phyloP scores from a whole-genome alignment of 2,113 vertebrate species.

The Phodopus roborovskii region DNA sequence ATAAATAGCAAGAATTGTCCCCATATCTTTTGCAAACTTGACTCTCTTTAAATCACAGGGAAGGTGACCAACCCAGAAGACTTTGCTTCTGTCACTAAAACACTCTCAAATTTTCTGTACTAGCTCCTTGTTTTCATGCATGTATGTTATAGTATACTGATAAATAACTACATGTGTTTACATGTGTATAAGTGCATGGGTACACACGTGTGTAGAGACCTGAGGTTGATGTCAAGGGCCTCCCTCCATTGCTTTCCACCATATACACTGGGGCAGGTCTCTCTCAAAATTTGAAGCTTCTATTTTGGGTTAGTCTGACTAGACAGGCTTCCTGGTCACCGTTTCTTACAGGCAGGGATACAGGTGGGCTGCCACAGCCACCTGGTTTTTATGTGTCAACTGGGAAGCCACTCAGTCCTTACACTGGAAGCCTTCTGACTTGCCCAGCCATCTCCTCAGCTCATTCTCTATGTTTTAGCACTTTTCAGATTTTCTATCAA shows the following conservation, averaged over 20 bases:
- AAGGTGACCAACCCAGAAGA: background rate
- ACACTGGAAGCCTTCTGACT: background rate
- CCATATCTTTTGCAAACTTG: background rate
- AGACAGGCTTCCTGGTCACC: background rate
- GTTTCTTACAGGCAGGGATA: background rate
- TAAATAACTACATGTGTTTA: background rate
- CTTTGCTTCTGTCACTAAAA: conserved; percentile 18
- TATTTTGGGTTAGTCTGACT: background rate
- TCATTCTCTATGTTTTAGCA: background rate
- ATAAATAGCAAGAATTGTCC: background rate
- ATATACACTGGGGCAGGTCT: background rate
- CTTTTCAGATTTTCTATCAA: background rate
- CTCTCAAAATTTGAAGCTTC: background rate
- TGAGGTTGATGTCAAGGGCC: background rate
- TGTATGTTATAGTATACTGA: background rate
- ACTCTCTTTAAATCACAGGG: conserved; percentile 1
- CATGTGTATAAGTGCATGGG: background rate
- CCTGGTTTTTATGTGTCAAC: too few relatives aligned
- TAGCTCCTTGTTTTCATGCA: background rate
- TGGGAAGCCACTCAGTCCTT: background rate
- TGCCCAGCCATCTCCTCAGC: too few relatives aligned
- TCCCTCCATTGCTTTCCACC: background rate
- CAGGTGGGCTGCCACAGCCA: background rate
- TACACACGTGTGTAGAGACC: background rate
- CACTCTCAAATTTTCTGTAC: background rate